Percentiles rank a stretch among this genome's conserved stretches.
These are phyloP conservation scores for Tyto alba DNA, from an alignment of 2,113 vertebrate species.

Conservation along the genomic window DNA sequence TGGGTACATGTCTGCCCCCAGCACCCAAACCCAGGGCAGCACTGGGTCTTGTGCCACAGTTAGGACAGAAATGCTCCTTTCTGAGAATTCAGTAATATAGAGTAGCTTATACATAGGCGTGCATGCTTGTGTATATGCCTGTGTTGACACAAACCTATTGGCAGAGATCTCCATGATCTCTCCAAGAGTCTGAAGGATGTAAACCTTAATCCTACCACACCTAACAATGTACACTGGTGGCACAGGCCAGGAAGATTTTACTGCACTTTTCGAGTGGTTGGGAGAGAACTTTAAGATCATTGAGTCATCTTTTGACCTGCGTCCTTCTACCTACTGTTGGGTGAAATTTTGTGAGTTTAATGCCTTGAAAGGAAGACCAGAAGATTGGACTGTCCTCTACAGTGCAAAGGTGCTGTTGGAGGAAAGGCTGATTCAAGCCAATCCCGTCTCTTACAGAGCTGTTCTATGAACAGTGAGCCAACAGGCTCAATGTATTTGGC, in stretches of 20 bases:
- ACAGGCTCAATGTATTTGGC: background rate
- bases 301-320: background rate
- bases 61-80: background rate
- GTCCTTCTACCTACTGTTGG: background rate
- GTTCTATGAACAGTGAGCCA: background rate
- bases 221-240: rapidly evolving
- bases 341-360: background rate
- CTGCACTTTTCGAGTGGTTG: background rate
- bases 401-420: background rate
- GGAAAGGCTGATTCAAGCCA: background rate
- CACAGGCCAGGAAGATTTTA: background rate
- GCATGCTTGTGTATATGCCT: no score
- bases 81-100: background rate
- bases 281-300: background rate
- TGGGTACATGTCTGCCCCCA: rapidly evolving
- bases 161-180: background rate
- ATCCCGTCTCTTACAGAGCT: background rate
- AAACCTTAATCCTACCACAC: background rate
- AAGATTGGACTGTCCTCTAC: background rate
- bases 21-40: background rate
- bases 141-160: background rate
- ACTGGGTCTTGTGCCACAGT: background rate
- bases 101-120: background rate
- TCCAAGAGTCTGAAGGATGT: background rate
- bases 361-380: background rate